These are phyloP conservation scores for Odontophorus gujanensis DNA, from an alignment of 2,113 vertebrate genomes.

Conservation along the genomic window DNA sequence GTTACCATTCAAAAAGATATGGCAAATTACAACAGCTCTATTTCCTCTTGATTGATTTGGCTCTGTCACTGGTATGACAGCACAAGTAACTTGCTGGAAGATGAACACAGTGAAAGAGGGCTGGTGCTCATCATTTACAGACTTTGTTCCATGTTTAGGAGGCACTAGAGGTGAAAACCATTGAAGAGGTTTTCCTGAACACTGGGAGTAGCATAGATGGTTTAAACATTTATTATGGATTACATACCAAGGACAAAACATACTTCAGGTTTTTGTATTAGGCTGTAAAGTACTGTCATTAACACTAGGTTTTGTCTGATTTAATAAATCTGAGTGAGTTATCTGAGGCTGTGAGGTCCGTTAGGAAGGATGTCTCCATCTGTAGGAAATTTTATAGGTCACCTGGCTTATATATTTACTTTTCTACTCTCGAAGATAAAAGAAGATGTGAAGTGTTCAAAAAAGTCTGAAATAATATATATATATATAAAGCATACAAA, in stretches of 20 bases:
- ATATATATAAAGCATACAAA: neutral
- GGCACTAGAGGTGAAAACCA: neutral
- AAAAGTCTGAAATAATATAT: neutral
- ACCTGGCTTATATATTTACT: neutral
- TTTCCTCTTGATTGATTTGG: neutral
- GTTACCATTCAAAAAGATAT: constrained; percentile 53
- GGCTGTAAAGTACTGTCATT: neutral
- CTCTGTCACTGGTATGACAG: neutral
- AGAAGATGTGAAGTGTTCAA: neutral
- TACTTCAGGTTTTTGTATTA: neutral
- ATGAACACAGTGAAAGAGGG: neutral
- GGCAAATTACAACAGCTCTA: constrained; percentile 7
- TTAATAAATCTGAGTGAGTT: constrained; percentile 7
- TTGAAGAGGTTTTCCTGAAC: neutral
- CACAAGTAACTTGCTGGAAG: neutral
- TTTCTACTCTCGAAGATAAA: constrained; percentile 21
- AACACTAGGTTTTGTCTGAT: neutral
- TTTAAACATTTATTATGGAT: constrained; percentile 43
- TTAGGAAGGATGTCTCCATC: constrained; percentile 13
- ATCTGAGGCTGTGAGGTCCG: neutral
- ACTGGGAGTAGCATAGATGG: neutral
- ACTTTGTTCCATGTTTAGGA: neutral
- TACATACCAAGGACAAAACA: neutral
- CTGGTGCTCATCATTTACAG: constrained; percentile 41
- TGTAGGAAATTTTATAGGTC: neutral